Evolutionary conservation across 2,113 vertebrate species (phyloP).

Genomic region (Leptocoma aspasia): DNA sequence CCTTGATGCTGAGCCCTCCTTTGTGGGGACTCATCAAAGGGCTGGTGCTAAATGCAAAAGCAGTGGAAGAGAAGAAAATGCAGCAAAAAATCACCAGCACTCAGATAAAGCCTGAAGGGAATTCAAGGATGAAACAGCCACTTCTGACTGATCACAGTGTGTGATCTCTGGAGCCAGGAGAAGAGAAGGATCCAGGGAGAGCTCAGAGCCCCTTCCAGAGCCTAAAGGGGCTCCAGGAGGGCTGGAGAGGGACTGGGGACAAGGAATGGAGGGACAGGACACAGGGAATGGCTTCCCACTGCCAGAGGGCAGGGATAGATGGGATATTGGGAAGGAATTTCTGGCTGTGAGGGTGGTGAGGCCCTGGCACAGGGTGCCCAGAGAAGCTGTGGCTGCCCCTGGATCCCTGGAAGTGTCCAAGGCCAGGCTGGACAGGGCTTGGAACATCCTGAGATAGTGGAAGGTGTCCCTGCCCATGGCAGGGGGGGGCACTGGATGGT

Average conservation of each 20-base stretch:
- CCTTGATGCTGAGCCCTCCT: neutral
- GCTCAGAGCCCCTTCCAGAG: neutral
- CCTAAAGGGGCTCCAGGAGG: neutral
- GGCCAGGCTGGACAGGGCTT: rapidly evolving
- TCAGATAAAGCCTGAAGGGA: neutral
- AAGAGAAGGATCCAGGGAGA: neutral
- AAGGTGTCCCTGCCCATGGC: neutral
- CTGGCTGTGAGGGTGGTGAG: rapidly evolving
- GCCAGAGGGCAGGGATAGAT: neutral
- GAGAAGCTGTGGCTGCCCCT: neutral
- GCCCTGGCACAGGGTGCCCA: rapidly evolving
- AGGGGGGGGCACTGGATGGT: rapidly evolving
- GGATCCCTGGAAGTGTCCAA: neutral
- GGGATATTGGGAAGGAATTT: neutral
- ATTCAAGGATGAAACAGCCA: neutral
- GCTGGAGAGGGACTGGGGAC: neutral
- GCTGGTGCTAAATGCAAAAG: neutral
- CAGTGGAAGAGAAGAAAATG: neutral
- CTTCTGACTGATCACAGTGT: rapidly evolving
- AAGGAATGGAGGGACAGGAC: neutral
- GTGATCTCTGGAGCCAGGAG: neutral
- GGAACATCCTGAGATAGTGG: rapidly evolving
- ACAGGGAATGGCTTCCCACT: neutral
- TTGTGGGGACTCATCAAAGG: neutral
- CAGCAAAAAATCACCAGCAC: neutral